Base-by-base conservation (phyloP, 2,888 invertebrate genomes). In the Alloscopus bannaensis region DNA sequence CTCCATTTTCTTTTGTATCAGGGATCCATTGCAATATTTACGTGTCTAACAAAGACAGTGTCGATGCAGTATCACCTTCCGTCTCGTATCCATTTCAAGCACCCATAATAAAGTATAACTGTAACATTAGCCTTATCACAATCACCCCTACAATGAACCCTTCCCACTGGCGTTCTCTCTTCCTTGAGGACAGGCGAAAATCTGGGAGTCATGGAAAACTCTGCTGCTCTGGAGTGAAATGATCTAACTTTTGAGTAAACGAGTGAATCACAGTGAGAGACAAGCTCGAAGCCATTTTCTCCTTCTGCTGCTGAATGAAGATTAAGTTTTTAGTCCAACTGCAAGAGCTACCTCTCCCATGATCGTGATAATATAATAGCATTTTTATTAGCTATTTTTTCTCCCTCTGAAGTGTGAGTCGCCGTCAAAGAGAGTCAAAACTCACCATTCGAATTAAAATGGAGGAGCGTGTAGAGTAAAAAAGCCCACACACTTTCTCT, bases 371-470 rank as follows among this genome's bases (percentile, higher is more conserved):
- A 72, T 72, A n/a, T n/a, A 72, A 72, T 64, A 62, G 72, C 40
- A 24, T 52, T 72, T 71, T 72, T 72, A 72, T 72, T 72, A 40
- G 62, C 55, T 31, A 50, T 64, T 72, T 70, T 52, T 62, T n/a
- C n/a, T n/a, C n/a, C n/a, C n/a, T n/a, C n/a, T n/a, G n/a, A 60
- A 52, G n/a, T 36, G 52, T 42, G 26, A 64, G 20, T 11, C 31
- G 31, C 11, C n/a, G 8, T n/a, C 36, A 36, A 16, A 18, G 29
- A 50, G 28, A 65, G 47, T 65, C 66, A 52, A 31, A 31, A 52
- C n/a, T 57, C n/a, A n/a, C n/a, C n/a, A n/a, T n/a, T n/a, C n/a
- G 36, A 36, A n/a, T n/a, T n/a, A n/a, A n/a, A n/a, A 18, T 16
- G 13, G 42, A 42, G 42, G 42, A 42, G n/a, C n/a, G n/a, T n/a